Conservation (phyloP, 2,797 vertebrate species). For the Bufotes viridis region DNA sequence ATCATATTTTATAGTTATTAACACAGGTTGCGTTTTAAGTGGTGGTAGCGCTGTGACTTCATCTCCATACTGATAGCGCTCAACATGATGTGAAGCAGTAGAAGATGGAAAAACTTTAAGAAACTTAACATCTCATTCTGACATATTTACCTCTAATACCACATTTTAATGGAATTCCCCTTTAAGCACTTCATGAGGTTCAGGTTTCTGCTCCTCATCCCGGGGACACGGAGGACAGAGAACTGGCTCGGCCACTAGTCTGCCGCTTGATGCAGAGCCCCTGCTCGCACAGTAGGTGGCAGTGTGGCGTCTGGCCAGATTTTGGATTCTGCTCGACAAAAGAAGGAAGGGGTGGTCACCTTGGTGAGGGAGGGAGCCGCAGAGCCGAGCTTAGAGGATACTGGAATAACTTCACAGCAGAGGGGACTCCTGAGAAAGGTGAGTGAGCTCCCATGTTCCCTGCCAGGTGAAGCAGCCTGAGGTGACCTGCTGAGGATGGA, state of each 20-base stretch:
- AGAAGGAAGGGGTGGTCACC: slow-evolving; percentile 58
- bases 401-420: slow-evolving; percentile 42
- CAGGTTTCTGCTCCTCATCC: too few relatives aligned
- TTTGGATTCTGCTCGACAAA: slow-evolving; percentile 28
- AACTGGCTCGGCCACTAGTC: background rate
- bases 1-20: too few relatives aligned
- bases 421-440: slow-evolving; percentile 44
- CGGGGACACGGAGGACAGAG: background rate
- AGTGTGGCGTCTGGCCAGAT: slow-evolving; percentile 16
- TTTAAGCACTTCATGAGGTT: too few relatives aligned
- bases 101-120: too few relatives aligned
- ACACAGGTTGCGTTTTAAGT: too few relatives aligned
- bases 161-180: too few relatives aligned
- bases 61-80: too few relatives aligned
- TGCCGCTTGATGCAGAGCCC: background rate
- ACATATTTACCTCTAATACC: too few relatives aligned
- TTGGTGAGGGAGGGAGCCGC: background rate
- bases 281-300: slow-evolving; percentile 35
- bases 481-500: background rate
- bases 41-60: too few relatives aligned
- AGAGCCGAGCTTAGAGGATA: slow-evolving; percentile 22
- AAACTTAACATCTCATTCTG: too few relatives aligned
- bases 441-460: slow-evolving; percentile 34
- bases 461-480: background rate
- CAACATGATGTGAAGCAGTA: too few relatives aligned